Percentiles rank a stretch among this genome's conserved stretches.
Conservation (phyloP, 2,797 vertebrate genomes). For the Acanthurus leucopareius region DNA sequence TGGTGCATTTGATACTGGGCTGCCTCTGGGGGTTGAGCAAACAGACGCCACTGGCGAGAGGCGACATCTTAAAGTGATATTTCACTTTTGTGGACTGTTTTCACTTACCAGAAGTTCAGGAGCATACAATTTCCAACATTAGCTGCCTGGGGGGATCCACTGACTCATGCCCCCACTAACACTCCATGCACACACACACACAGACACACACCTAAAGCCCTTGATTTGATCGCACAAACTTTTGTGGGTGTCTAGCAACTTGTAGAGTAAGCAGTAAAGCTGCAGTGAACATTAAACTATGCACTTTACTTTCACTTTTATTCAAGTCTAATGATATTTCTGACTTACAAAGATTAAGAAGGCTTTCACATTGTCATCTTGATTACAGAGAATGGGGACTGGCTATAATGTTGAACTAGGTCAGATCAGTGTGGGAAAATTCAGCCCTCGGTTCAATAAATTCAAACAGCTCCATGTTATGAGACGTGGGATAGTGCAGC, state of each 20-base stretch:
- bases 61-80: constrained; percentile 76
- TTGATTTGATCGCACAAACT: constrained; percentile 58
- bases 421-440: constrained; percentile 84
- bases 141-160: constrained; percentile 56
- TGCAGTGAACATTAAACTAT: constrained; percentile 18
- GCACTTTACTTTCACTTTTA: constrained; percentile 37
- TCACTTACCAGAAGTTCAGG: constrained; percentile 73
- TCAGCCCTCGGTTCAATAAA: constrained; percentile 81
- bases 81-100: constrained; percentile 78
- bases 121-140: constrained; percentile 65
- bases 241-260: constrained; percentile 29
- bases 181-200: constrained; percentile 24
- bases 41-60: constrained; percentile 67
- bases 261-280: constrained; percentile 19
- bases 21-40: constrained; percentile 77
- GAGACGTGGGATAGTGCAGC: constrained; percentile 83
- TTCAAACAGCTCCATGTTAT: constrained; percentile 82
- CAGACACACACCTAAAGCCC: constrained; percentile 26
- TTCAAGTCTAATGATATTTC: constrained; percentile 54
- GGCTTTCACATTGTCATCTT: constrained; percentile 72
- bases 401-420: constrained; percentile 69
- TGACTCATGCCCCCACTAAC: constrained; percentile 2
- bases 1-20: constrained; percentile 83
- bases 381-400: constrained; percentile 63
- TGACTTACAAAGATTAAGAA: constrained; percentile 60